These are phyloP conservation scores for Myotis planiceps DNA, from an alignment of 2,797 vertebrate genomes.

Conservation along the genomic window DNA sequence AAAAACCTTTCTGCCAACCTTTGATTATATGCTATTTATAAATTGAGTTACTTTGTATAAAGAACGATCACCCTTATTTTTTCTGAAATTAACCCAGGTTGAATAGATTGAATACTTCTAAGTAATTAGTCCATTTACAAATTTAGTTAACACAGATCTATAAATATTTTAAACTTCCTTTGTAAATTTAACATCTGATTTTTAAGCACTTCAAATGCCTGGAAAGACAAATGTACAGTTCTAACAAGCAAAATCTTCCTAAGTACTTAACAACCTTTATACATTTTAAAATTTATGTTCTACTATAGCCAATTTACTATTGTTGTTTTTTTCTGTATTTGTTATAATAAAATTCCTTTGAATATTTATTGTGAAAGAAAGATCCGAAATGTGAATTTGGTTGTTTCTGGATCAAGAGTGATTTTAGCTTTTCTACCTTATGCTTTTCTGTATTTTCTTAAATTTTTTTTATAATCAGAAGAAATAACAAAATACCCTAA, in stretches of 20 bases:
- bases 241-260: not conserved
- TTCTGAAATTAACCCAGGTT: not conserved
- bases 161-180: not conserved
- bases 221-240: not conserved
- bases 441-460: constrained; percentile 24
- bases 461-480: constrained; percentile 12
- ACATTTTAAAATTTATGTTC: not conserved
- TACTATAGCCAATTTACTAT: not conserved
- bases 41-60: not conserved
- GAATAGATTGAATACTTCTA: not conserved
- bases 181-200: not conserved
- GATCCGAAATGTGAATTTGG: not conserved
- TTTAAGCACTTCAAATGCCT: not conserved
- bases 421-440: constrained; percentile 1
- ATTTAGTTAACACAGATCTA: not conserved
- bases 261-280: not conserved
- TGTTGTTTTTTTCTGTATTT: not conserved
- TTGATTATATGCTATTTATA: not conserved
- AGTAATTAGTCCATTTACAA: not conserved
- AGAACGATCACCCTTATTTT: not conserved
- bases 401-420: not conserved
- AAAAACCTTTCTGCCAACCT: not conserved
- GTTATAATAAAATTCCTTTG: constrained; percentile 12
- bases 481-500: not conserved
- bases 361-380: not conserved